Evolutionary conservation across 2,113 vertebrate genomes (phyloP).

Genomic region (Turnix velox): DNA sequence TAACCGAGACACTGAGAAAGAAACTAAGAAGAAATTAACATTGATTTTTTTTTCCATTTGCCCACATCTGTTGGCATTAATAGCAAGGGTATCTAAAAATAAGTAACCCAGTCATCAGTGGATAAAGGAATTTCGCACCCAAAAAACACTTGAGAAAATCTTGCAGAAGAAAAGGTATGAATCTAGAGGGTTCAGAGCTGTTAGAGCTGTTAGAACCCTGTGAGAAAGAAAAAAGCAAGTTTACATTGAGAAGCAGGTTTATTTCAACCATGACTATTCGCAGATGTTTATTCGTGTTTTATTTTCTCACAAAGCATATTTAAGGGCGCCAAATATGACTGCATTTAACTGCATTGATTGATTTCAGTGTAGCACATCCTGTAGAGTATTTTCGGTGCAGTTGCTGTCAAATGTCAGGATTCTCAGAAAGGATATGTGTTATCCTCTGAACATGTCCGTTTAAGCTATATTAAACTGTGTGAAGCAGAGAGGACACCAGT

Average conservation of each 20-base stretch:
- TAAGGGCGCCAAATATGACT: not conserved
- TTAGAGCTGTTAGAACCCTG: not conserved
- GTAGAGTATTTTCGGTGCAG: not conserved
- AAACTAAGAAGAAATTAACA: not conserved
- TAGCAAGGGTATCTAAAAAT: not conserved
- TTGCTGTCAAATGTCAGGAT: not conserved
- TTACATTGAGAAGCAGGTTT: not conserved
- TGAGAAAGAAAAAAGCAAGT: not conserved
- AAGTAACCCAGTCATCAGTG: not conserved
- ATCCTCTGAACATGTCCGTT: not conserved
- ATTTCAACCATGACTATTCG: not conserved
- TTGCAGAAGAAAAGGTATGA: not conserved
- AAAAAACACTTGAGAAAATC: not conserved
- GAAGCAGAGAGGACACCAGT: not conserved
- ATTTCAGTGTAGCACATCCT: not conserved
- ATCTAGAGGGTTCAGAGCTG: not conserved
- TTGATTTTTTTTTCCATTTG: not conserved
- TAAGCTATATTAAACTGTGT: not conserved
- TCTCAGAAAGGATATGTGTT: not conserved
- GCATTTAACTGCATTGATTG: not conserved
- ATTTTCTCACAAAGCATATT: not conserved
- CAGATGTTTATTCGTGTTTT: not conserved
- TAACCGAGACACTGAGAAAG: not conserved
- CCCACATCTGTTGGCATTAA: not conserved
- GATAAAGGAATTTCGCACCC: not conserved